These are phyloP conservation scores for Epizoanthus illoricatus DNA, from an alignment of 92 coral and sea anemone species.

Conservation along the genomic window DNA sequence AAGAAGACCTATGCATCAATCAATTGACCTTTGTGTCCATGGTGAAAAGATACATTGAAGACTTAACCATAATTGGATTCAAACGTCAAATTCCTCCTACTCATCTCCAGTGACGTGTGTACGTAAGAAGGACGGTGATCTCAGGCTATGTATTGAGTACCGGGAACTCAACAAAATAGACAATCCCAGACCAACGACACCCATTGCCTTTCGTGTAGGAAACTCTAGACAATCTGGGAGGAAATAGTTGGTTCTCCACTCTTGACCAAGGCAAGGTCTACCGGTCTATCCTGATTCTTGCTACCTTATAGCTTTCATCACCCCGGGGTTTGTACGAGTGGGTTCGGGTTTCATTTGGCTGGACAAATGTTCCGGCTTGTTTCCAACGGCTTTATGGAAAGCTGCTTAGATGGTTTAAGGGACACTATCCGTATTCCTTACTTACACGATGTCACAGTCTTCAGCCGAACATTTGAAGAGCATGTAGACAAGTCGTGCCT, in stretches of 20 bases:
- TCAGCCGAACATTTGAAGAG: slow-evolving; percentile 49
- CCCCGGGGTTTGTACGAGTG: slow-evolving; percentile 70
- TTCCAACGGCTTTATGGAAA: slow-evolving; percentile 74
- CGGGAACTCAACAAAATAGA: slow-evolving; percentile 42
- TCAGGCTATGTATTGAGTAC: too few relatives aligned
- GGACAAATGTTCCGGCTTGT: slow-evolving; percentile 60
- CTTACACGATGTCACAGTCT: slow-evolving; percentile 55
- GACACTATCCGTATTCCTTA: slow-evolving; percentile 68
- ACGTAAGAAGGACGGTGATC: too few relatives aligned
- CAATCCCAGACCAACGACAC: slow-evolving; percentile 59
- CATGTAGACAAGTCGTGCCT: slow-evolving; percentile 56
- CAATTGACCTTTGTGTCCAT: too few relatives aligned
- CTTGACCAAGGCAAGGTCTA: slow-evolving; percentile 67
- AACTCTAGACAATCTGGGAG: slow-evolving; percentile 46
- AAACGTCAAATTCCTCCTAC: too few relatives aligned
- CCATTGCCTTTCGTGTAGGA: slow-evolving; percentile 50
- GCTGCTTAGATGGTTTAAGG: slow-evolving; percentile 54
- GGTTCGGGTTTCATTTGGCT: slow-evolving; percentile 28
- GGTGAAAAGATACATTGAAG: too few relatives aligned
- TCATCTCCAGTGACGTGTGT: too few relatives aligned
- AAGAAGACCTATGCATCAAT: too few relatives aligned
- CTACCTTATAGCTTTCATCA: slow-evolving; percentile 4
- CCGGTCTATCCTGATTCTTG: neutral
- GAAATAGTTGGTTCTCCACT: slow-evolving; percentile 62
- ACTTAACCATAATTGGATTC: too few relatives aligned